Conservation (phyloP, 2,797 vertebrate species). For the Kryptopterus vitreolus region DNA sequence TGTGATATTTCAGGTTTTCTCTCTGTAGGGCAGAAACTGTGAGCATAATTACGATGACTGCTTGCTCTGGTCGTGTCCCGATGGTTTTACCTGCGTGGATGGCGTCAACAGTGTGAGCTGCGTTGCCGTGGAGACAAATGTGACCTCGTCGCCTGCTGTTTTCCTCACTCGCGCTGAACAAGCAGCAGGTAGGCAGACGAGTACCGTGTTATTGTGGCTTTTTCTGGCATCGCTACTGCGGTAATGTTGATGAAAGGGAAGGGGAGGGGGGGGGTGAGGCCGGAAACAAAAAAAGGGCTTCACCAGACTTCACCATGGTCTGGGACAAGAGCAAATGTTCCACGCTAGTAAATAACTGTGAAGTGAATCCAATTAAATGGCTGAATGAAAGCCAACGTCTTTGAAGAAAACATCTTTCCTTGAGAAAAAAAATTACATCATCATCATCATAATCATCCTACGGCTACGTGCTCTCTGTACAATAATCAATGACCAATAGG, state of each 20-base stretch:
- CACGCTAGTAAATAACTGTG: neutral
- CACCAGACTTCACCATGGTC: neutral
- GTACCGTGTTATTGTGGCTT: slow-evolving; percentile 2
- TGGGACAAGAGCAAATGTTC: neutral
- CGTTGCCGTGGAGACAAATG: slow-evolving; percentile 65
- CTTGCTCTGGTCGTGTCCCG: slow-evolving; percentile 78
- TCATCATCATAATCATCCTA: too few relatives aligned
- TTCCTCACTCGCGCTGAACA: slow-evolving; percentile 48
- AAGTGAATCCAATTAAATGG: too few relatives aligned
- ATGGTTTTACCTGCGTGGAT: slow-evolving; percentile 78
- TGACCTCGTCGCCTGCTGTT: slow-evolving; percentile 64
- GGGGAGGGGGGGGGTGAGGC: neutral
- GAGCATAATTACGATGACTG: slow-evolving; percentile 85
- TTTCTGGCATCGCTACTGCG: neutral
- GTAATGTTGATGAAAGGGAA: neutral
- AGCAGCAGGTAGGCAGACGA: slow-evolving; percentile 64
- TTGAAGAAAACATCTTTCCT: too few relatives aligned
- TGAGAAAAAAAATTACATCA: too few relatives aligned
- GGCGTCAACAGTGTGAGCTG: slow-evolving; percentile 82
- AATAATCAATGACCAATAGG: too few relatives aligned
- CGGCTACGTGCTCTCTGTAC: too few relatives aligned
- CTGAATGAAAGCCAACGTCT: too few relatives aligned
- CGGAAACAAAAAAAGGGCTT: neutral
- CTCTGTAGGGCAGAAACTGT: slow-evolving; percentile 77
- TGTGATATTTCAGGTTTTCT: slow-evolving; percentile 22